Evolutionary conservation across 2,888 invertebrate genomes (phyloP), one percentile per base, ranked within the genome.

Genomic region (Xestia xanthographa): DNA sequence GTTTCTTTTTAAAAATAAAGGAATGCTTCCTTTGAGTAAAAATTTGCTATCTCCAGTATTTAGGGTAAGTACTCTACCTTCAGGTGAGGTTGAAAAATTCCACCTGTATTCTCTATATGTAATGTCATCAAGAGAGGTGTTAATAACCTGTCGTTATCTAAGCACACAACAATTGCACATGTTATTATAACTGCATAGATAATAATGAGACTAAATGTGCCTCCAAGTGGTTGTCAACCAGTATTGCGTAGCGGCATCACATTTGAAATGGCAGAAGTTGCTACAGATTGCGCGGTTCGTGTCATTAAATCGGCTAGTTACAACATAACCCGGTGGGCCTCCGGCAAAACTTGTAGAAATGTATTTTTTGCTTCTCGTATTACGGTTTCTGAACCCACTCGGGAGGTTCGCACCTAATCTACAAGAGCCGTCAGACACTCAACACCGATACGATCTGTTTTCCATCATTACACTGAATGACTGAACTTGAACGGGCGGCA

Each of bases 381-480:
- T 89, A 85, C 80, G 69, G 72, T 84, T 85, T 83, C 79, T 70
- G 72, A 88, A 84, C 83, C 80, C 75, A 79, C 79, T 89, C 87
- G 81, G 89, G 86, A 85, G 86, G 84, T 91, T 92, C 87, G 88
- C 93, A 92, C 92, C 87, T 90, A 90, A 91, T 92, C n/a, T 91
- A 83, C 86, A 84, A 89, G 86, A 89, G 75, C 86, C 90, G 91
- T 91, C 92, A 89, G 91, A 90, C 88, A 93, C 90, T 92, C 90
- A 92, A 91, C 92, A 92, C 93, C 86, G 75, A 84, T 77, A 84
- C 84, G 86, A 91, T 93, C 93, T 95, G 94, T 90, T 93, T 92
- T 93, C 88, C 88, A 93, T 94, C 93, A 90, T 89, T 88, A 90
- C 72, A 34, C 22, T 75, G 82, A 60, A 34, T 34, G 34, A 5